phyloP scores from a whole-genome alignment of 2,113 vertebrate genomes.

The Emydocephalus ijimae region DNA sequence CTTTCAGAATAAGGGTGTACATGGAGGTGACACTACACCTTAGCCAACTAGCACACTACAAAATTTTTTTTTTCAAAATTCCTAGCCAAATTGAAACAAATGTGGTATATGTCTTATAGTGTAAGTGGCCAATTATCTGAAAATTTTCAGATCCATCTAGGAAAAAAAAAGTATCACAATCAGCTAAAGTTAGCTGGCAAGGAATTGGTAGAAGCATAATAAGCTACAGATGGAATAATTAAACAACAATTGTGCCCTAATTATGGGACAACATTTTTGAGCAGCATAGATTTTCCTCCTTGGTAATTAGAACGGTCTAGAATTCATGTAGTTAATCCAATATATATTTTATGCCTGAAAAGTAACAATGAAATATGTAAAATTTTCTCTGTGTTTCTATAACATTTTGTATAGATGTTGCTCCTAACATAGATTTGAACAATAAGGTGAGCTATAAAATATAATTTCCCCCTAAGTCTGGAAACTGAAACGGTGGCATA shows the following conservation, averaged over 20 bases:
- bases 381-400: neutral
- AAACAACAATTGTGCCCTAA: conserved; percentile 24
- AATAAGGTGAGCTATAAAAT: neutral
- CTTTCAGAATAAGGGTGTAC: neutral
- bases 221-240: conserved; percentile 28
- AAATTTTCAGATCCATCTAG: conserved; percentile 18
- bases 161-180: neutral
- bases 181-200: conserved; percentile 9
- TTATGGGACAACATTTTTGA: neutral
- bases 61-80: conserved; percentile 1
- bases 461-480: neutral
- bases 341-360: neutral
- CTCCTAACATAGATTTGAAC: neutral
- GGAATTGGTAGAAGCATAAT: conserved; percentile 4
- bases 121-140: conserved; percentile 35
- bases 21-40: neutral
- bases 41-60: neutral
- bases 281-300: neutral
- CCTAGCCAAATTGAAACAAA: conserved; percentile 12
- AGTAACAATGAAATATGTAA: neutral
- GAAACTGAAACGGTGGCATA: neutral
- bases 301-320: neutral
- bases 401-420: neutral
- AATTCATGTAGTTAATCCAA: neutral
- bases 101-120: neutral